Conservation (phyloP, 1,140 invertebrate genomes). For the roundworm (Caenorhabditis elegans) region DNA sequence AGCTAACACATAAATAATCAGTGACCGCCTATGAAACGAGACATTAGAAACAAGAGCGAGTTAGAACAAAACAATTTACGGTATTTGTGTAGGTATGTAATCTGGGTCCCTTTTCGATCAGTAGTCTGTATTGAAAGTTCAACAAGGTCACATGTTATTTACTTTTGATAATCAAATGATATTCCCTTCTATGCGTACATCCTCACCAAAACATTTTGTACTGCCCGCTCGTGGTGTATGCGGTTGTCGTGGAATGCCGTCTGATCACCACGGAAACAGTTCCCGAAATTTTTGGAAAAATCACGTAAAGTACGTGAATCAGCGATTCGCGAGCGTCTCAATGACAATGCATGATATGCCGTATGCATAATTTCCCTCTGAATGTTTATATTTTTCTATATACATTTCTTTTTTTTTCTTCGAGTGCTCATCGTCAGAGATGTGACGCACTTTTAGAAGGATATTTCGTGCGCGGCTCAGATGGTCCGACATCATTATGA, state of each 20-base stretch:
- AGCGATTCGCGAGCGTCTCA: background rate
- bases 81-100: no score
- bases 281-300: background rate
- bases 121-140: no score
- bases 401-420: background rate
- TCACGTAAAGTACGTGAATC: conserved; percentile 8
- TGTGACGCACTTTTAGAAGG: background rate
- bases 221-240: background rate
- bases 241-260: background rate
- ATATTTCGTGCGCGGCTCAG: background rate
- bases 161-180: no score
- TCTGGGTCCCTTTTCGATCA: no score
- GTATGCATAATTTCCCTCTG: background rate
- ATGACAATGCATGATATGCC: background rate
- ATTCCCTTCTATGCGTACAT: no score
- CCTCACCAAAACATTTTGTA: no score
- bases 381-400: background rate
- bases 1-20: no score
- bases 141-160: no score
- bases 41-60: no score
- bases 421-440: background rate
- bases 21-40: no score
- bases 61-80: no score
- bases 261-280: background rate
- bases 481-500: background rate